phyloP scores from a whole-genome alignment of 2,797 vertebrate genomes.

The Strix occidentalis region DNA sequence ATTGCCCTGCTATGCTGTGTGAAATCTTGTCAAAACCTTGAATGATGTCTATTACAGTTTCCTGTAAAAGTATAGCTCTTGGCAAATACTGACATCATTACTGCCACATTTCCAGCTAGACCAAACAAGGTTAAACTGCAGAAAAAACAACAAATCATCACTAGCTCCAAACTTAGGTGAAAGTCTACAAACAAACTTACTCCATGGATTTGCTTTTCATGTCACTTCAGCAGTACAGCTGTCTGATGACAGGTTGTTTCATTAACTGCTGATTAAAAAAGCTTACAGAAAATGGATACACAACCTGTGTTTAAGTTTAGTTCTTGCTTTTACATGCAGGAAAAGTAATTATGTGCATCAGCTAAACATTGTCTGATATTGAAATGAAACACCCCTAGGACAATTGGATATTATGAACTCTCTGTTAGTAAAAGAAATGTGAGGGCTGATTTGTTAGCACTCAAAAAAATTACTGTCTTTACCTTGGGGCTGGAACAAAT shows the following conservation, averaged over 20 bases:
- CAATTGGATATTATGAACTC: slow-evolving; percentile 17
- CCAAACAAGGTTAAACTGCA: slow-evolving; percentile 60
- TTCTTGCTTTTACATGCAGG: slow-evolving; percentile 33
- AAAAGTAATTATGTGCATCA: slow-evolving; percentile 23
- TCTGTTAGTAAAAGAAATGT: background rate
- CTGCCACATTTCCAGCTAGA: slow-evolving; percentile 42
- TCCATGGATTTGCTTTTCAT: background rate
- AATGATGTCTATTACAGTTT: slow-evolving; percentile 44
- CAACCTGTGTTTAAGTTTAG: slow-evolving; percentile 5
- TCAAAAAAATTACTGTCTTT: background rate
- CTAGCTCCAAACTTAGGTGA: slow-evolving; percentile 23
- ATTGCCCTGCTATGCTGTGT: slow-evolving; percentile 2
- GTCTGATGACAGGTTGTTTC: slow-evolving; percentile 54
- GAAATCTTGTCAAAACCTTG: slow-evolving; percentile 55
- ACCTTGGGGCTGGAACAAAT: background rate
- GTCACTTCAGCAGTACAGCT: slow-evolving; percentile 13
- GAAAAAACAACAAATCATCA: slow-evolving; percentile 54
- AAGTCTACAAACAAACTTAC: slow-evolving; percentile 44
- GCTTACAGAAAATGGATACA: slow-evolving; percentile 2
- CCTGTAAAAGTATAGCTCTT: slow-evolving; percentile 49
- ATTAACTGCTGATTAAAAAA: slow-evolving; percentile 32
- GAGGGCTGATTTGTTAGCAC: background rate
- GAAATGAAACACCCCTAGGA: slow-evolving; percentile 24
- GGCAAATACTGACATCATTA: slow-evolving; percentile 49
- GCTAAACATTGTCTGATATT: slow-evolving; percentile 30